A percentile compares a stretch with the other conserved stretches of the same genome.
phyloP scores from a whole-genome alignment of 2,888 invertebrate species.

The Elmis aenea region DNA sequence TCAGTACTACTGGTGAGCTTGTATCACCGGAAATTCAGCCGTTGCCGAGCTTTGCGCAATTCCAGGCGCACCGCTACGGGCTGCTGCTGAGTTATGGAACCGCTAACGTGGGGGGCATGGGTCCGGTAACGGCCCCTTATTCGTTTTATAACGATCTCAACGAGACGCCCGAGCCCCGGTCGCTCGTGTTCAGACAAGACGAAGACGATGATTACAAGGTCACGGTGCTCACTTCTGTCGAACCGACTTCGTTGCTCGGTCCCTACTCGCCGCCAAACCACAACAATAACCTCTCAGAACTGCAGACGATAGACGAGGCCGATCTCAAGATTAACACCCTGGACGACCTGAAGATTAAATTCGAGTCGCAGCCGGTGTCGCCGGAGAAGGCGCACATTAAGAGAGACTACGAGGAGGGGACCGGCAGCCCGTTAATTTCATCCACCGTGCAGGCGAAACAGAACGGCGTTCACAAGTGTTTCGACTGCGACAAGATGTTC shows the following conservation, averaged over 20 bases:
- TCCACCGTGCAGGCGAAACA: constrained; percentile 34
- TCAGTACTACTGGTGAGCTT: constrained; percentile 80
- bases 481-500: constrained; percentile 78
- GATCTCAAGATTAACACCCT: constrained; percentile 40
- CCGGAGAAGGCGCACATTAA: constrained; percentile 40
- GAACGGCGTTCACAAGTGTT: constrained; percentile 58
- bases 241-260: constrained; percentile 32
- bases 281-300: constrained; percentile 24
- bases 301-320: constrained; percentile 24
- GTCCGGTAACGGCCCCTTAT: constrained; percentile 43
- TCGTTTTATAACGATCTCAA: constrained; percentile 22
- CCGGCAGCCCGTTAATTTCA: constrained; percentile 37
- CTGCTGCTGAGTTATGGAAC: constrained; percentile 49
- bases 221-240: constrained; percentile 41
- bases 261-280: constrained; percentile 23
- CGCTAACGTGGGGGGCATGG: constrained; percentile 77
- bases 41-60: constrained; percentile 63
- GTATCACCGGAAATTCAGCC: constrained; percentile 43
- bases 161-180: constrained; percentile 27
- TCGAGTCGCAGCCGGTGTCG: constrained; percentile 32
- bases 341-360: constrained; percentile 37
- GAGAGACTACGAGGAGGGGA: constrained; percentile 38
- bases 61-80: constrained; percentile 49
- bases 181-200: constrained; percentile 26
- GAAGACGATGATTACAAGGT: constrained; percentile 41